A percentile compares a stretch with the other conserved stretches of the same genome.
phyloP scores from a whole-genome alignment of 1,140 invertebrate species.

The Parapsyche elsis region DNA sequence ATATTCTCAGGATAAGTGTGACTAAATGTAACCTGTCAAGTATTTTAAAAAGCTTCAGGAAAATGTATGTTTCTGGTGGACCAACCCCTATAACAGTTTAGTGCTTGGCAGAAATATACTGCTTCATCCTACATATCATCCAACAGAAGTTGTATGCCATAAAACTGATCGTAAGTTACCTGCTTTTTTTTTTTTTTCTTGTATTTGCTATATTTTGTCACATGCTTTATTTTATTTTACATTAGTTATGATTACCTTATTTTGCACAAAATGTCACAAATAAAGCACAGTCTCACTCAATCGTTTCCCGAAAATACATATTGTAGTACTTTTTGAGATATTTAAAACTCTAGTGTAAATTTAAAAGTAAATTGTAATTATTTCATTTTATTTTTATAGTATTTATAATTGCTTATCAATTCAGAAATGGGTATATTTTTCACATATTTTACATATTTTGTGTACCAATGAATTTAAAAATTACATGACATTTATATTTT shows the following conservation, averaged over 20 bases:
- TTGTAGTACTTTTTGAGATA: too few relatives aligned
- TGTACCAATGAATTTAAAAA: too few relatives aligned
- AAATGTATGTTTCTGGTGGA: constrained; percentile 41
- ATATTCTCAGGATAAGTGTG: constrained; percentile 37
- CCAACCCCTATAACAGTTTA: constrained; percentile 29
- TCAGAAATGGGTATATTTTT: too few relatives aligned
- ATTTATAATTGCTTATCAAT: too few relatives aligned
- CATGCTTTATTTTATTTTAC: constrained; percentile 46
- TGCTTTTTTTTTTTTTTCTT: constrained; percentile 59
- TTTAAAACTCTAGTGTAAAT: too few relatives aligned
- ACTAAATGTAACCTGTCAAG: neutral
- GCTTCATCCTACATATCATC: constrained; percentile 50
- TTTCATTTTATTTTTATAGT: too few relatives aligned
- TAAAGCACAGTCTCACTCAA: neutral
- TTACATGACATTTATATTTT: too few relatives aligned
- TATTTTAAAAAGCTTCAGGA: neutral
- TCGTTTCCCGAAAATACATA: too few relatives aligned
- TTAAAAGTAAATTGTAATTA: too few relatives aligned
- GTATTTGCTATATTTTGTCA: constrained; percentile 57
- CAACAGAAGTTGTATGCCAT: constrained; percentile 62
- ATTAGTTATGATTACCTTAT: constrained; percentile 47
- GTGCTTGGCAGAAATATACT: constrained; percentile 42
- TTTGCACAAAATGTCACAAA: constrained; percentile 30
- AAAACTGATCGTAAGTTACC: constrained; percentile 67
- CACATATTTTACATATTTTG: too few relatives aligned